phyloP scores from a whole-genome alignment of 1,140 invertebrate genomes.

The Uloborus diversus region DNA sequence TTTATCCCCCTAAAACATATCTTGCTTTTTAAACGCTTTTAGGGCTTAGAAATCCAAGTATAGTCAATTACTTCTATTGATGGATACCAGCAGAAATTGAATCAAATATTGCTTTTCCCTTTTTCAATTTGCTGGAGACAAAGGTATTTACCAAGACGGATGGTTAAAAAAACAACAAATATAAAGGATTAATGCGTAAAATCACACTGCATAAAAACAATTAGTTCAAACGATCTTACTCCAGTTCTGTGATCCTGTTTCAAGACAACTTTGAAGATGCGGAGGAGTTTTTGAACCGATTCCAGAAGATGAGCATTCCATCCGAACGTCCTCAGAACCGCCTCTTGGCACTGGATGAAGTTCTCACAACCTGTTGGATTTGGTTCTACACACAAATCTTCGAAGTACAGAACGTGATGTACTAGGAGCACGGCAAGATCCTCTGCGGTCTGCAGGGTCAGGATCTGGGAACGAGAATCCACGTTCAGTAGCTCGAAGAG shows the following conservation, averaged over 20 bases:
- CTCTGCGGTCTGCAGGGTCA: not conserved
- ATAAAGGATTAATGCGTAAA: too few species aligned
- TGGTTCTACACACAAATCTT: constrained; percentile 19
- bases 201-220: too few species aligned
- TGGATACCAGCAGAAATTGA: too few species aligned
- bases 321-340: constrained; percentile 1
- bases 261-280: constrained; percentile 26
- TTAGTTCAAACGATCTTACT: too few species aligned
- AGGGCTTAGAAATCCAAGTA: too few species aligned
- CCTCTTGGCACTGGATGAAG: constrained; percentile 5
- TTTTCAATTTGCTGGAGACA: too few species aligned
- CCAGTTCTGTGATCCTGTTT: constrained; percentile 4
- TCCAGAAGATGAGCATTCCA: constrained; percentile 1
- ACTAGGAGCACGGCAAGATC: constrained; percentile 1
- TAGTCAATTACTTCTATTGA: too few species aligned
- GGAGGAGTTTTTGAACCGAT: constrained; percentile 23
- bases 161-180: too few species aligned
- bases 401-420: constrained; percentile 34
- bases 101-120: too few species aligned
- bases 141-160: too few species aligned
- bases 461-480: not conserved
- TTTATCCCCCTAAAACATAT: too few species aligned
- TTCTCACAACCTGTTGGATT: not conserved
- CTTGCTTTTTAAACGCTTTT: too few species aligned
- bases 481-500: constrained; percentile 7